A percentile compares a stretch with the other conserved stretches of the same genome.
Conservation (phyloP, 1,140 invertebrate genomes). For the Charaxes varanes region DNA sequence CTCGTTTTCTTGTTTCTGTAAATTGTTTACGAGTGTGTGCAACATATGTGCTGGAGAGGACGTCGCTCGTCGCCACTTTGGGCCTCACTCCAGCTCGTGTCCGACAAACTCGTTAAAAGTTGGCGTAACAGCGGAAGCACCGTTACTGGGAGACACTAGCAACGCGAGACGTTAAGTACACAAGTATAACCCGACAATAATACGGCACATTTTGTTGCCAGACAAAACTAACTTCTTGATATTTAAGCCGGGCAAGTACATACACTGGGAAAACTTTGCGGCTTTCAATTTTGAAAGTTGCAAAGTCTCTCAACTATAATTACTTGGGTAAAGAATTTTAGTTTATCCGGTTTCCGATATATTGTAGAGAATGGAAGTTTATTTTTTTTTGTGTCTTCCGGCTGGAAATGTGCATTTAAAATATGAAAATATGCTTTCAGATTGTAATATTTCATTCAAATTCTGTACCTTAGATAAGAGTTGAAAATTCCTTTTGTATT, state of each 20-base stretch:
- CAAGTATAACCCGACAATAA: slow-evolving; percentile 69
- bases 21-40: too few relatives aligned
- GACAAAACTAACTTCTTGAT: slow-evolving; percentile 45
- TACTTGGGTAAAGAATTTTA: too few relatives aligned
- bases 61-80: slow-evolving; percentile 38
- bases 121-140: slow-evolving; percentile 64
- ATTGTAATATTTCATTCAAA: too few relatives aligned
- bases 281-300: slow-evolving; percentile 19
- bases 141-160: slow-evolving; percentile 64
- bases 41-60: slow-evolving; percentile 46
- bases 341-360: too few relatives aligned
- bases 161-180: slow-evolving; percentile 62
- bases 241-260: slow-evolving; percentile 46
- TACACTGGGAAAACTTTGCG: slow-evolving; percentile 11
- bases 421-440: too few relatives aligned
- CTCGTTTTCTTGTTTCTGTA: too few relatives aligned
- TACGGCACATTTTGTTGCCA: slow-evolving; percentile 65
- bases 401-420: too few relatives aligned
- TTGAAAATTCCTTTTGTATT: too few relatives aligned
- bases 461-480: too few relatives aligned
- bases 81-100: slow-evolving; percentile 40
- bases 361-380: too few relatives aligned
- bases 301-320: not conserved
- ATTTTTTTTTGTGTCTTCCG: too few relatives aligned
- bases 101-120: slow-evolving; percentile 73